Base-by-base conservation (phyloP, 2,113 vertebrate genomes). In the Proterorhinus semilunaris region DNA sequence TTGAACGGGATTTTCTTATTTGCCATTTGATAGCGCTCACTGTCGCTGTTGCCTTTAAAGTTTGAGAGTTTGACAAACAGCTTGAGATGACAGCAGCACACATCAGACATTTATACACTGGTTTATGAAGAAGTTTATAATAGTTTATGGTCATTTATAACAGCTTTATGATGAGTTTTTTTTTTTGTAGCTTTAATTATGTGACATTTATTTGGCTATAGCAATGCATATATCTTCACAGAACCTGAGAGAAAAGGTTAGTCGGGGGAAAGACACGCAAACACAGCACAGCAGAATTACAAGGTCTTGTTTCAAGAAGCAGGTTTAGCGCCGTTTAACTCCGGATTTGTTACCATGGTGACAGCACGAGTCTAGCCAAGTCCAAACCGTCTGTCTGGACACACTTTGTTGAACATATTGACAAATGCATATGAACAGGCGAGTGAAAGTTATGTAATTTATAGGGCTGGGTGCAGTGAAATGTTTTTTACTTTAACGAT, bases 1-100 rank as follows among this genome's bases (percentile, higher is more conserved):
- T 98, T 98, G 96, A 98, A 98, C 91, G 97, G 96, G 94, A 98
- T 97, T 98, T 98, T 98, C 96, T 96, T 97, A 97, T 97, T 98
- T 95, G 96, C 96, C 95, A 96, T 98, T 96, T 98, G 96, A 95
- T 95, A 96, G 91, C 96, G 96, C 91, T 98, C 96, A 95, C 95
- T 97, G 96, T 98, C 97, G 93, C 96, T 99, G 95, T 96, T 97
- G 91, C 96, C 97, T 99, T 98, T 96, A 94, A 98, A 97, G 94
- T 99, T 98, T 95, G 94, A 96, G 93, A 96, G 94, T 98, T 97
- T 96, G 96, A 97, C 95, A 96, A 95, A 98, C 92, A 98, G 93
- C 93, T 97, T 98, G 94, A 98, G 92, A 55, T 16, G 53, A 94
- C 76, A 81, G 90, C 89, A 88, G 89, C 86, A 93, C 77, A 92